phyloP scores from a whole-genome alignment of 2,113 vertebrate species.

The Eurypyga helias region DNA sequence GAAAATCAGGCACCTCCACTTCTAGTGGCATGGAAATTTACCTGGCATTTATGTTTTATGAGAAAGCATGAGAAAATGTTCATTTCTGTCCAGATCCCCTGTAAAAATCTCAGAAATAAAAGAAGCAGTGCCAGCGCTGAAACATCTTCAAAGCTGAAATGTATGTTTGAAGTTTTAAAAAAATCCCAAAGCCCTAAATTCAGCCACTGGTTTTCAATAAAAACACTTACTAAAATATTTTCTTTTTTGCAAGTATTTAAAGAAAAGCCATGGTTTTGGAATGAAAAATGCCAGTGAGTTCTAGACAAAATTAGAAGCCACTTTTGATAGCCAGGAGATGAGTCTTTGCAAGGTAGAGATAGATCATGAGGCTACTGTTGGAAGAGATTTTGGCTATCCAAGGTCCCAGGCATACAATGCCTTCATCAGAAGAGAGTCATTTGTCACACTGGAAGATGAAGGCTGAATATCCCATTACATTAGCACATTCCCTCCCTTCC shows the following conservation, averaged over 20 bases:
- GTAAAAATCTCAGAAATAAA: constrained; percentile 23
- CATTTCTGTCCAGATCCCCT: constrained; percentile 27
- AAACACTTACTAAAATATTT: neutral
- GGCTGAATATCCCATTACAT: neutral
- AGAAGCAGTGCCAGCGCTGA: constrained; percentile 7
- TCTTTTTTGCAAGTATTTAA: neutral
- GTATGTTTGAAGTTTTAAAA: constrained; percentile 11
- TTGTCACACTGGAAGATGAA: neutral
- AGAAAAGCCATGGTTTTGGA: neutral
- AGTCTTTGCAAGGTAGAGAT: neutral
- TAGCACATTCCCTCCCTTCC: neutral
- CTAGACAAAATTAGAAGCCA: neutral
- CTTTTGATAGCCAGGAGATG: neutral
- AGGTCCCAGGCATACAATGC: neutral
- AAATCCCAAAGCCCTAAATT: neutral
- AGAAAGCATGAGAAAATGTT: constrained; percentile 44
- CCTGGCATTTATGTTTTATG: constrained; percentile 15
- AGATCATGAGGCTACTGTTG: neutral
- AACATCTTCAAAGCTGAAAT: constrained; percentile 42
- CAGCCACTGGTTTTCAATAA: neutral
- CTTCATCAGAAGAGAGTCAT: neutral
- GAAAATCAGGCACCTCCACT: neutral
- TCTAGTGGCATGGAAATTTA: neutral
- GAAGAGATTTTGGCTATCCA: neutral
- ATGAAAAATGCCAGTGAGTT: neutral